A percentile compares a stretch with the other conserved stretches of the same genome.
Evolutionary conservation across 2,113 vertebrate species (phyloP).

Genomic region (Butorides virescens): DNA sequence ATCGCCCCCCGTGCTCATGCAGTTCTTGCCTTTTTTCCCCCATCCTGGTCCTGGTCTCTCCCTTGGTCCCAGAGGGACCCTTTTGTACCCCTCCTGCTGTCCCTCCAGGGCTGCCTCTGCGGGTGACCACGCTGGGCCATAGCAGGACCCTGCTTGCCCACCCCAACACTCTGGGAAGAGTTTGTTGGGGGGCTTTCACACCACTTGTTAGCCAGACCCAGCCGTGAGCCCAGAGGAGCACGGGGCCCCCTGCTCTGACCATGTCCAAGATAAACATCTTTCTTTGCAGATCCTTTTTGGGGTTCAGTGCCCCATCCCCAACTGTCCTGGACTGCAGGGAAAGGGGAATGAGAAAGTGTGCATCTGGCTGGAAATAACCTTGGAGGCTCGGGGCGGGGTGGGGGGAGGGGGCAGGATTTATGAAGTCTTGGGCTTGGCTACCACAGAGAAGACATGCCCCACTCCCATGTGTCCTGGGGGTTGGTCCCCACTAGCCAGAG

Average conservation of each 20-base stretch:
- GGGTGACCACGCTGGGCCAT: accelerated
- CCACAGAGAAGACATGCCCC: neutral
- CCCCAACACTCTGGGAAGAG: neutral
- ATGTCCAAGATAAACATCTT: neutral
- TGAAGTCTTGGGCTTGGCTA: neutral
- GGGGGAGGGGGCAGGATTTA: neutral
- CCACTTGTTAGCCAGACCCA: neutral
- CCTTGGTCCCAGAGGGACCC: neutral
- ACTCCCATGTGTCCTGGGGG: neutral
- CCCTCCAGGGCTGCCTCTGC: neutral
- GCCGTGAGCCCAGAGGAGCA: neutral
- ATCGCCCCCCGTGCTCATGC: neutral
- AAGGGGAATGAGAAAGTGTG: neutral
- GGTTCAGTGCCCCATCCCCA: neutral
- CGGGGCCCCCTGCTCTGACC: neutral
- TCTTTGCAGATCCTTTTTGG: neutral
- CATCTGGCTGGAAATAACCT: neutral
- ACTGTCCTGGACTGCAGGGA: neutral
- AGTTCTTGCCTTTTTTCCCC: neutral
- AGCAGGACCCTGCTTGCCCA: neutral
- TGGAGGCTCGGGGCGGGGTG: neutral
- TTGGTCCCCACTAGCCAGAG: neutral
- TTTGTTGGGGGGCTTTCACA: neutral
- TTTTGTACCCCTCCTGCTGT: neutral
- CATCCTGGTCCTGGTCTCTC: neutral